Evolutionary conservation across 2,113 vertebrate species (phyloP).

Genomic region (Tachuris rubrigastra): DNA sequence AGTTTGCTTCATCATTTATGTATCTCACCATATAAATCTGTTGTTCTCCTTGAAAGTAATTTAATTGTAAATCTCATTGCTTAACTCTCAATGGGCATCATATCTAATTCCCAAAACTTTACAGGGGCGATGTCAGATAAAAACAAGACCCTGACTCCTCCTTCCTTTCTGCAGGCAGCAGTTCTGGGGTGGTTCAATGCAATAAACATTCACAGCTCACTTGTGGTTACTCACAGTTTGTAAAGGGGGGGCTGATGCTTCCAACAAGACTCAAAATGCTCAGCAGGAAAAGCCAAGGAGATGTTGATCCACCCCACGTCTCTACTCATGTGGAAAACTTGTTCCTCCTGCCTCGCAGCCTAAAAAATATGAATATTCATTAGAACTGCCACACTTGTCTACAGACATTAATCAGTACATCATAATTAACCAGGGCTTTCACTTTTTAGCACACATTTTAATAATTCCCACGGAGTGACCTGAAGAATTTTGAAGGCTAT

Average conservation of each 20-base stretch:
- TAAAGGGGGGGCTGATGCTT: neutral
- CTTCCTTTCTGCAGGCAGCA: no score
- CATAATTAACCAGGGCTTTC: slow-evolving; percentile 40
- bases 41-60: no score
- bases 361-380: slow-evolving; percentile 48
- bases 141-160: no score
- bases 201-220: neutral
- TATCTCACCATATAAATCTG: no score
- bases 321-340: neutral
- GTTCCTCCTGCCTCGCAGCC: neutral
- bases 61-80: no score
- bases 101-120: no score
- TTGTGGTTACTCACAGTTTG: neutral
- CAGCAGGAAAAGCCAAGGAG: neutral
- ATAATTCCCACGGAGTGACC: slow-evolving; percentile 11
- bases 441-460: slow-evolving; percentile 19
- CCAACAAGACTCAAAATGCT: slow-evolving; percentile 6
- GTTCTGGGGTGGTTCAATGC: neutral
- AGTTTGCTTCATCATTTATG: no score
- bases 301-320: neutral
- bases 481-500: neutral
- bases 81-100: no score
- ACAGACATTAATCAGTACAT: slow-evolving; percentile 47
- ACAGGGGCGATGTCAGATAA: no score
- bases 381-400: slow-evolving; percentile 21